A percentile compares a stretch with the other conserved stretches of the same genome.
Conservation (phyloP, 1,140 invertebrate genomes). For the Argopecten irradians region DNA sequence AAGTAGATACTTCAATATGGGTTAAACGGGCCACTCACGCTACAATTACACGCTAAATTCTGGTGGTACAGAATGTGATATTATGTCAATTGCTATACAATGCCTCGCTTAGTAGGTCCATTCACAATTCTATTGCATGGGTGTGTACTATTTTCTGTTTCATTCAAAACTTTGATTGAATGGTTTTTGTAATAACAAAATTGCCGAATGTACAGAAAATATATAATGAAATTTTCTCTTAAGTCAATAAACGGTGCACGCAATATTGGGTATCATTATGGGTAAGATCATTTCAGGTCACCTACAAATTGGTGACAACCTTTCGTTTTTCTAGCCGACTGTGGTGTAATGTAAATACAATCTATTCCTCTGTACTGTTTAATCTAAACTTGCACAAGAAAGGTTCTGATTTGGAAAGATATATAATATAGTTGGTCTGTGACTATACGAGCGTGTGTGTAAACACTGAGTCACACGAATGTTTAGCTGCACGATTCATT, state of each 20-base stretch:
- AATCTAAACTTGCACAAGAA: neutral
- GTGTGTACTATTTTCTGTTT: constrained; percentile 4
- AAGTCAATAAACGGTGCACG: neutral
- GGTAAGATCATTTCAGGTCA: neutral
- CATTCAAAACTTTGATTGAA: constrained; percentile 12
- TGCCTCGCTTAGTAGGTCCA: neutral
- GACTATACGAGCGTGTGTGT: neutral
- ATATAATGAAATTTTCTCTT: constrained; percentile 7
- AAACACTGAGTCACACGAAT: constrained; percentile 4
- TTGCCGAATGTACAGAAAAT: neutral
- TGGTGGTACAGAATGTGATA: neutral
- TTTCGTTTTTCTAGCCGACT: neutral
- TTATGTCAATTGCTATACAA: constrained; percentile 5
- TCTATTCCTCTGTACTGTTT: neutral
- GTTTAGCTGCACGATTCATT: neutral
- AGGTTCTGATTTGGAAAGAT: neutral
- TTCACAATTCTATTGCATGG: neutral
- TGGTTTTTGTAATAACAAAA: constrained; percentile 10
- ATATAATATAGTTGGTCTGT: neutral
- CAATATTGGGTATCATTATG: neutral
- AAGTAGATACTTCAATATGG: neutral
- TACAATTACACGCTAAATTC: neutral
- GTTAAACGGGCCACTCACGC: neutral
- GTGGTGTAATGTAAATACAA: neutral
- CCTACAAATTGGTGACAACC: constrained; percentile 14